Base-by-base conservation (phyloP, 2,888 invertebrate species). In the Sthenelais limicola region DNA sequence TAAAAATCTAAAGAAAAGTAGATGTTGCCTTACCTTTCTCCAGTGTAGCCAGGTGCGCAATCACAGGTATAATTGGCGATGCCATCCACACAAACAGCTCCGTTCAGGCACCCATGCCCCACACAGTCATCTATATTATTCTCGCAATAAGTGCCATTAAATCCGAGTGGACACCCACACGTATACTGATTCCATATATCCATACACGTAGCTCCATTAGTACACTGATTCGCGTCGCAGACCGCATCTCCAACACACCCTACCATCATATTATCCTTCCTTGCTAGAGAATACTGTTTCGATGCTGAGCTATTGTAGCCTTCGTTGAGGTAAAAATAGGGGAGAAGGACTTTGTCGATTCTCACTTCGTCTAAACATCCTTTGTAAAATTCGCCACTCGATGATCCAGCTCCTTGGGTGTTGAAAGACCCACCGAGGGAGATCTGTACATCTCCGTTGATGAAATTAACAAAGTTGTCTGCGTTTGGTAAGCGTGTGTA, bases 301-400 rank as follows among this genome's bases (percentile, higher is more conserved):
- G 51, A 24, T 15, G 69, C 49, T 3, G 73, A 69, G 43, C 71
- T 73, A 56, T 75, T 74, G 9, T 33, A 32, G 18, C 75, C 28
- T 21, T 70, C 32, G n/a, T 48, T 26, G 21, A 5, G 32, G 24
- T 47, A 7, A 51, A 76, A 96, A 89, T 93, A 97, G 3, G 97
- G 96, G 78, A 97, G 89, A 75, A 97, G 90, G 78, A 94, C 90
- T 68, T 91, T 91, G 68, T 94, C 95, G 73, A 97, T 92, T 82
- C 96, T 91, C 66, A 95, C 93, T 84, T 95, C 95, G 33, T 94
- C 93, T 81, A 97, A 89, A 86, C 97, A 97, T 5, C 97, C 97
- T 90, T 95, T 91, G 80, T 90, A 76, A 74, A 28, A 24, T 48
- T 5, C 38, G 38, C 28, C 43, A 26, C 15, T 21, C 43, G 24